Conservation (phyloP, 2,888 invertebrate species). For the Agrilus biguttatus region DNA sequence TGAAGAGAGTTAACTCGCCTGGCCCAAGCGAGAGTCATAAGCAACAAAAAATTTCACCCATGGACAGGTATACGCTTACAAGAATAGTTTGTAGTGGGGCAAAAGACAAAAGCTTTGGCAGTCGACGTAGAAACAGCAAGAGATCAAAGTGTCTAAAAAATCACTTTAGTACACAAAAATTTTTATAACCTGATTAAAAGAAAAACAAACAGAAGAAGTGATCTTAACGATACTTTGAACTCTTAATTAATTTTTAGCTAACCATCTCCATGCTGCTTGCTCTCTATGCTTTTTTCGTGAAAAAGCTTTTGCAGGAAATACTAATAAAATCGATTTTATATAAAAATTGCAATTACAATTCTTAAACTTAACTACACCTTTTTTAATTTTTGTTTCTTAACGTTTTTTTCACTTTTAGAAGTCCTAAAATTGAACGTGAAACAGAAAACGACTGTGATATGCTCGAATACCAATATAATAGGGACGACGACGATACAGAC, state of each 20-base stretch:
- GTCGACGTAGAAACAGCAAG: too few species aligned
- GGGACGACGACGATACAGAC: conserved; percentile 28
- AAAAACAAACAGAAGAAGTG: too few species aligned
- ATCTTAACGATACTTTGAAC: too few species aligned
- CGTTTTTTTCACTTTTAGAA: conserved; percentile 8
- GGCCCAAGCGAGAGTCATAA: conserved; percentile 28
- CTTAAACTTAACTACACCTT: too few species aligned
- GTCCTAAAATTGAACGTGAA: conserved; percentile 17
- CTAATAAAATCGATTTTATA: too few species aligned
- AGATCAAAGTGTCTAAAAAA: too few species aligned
- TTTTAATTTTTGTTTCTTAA: neutral
- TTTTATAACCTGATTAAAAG: too few species aligned
- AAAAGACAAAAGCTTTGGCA: too few species aligned
- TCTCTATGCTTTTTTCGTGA: conserved; percentile 14
- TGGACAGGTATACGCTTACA: conserved; percentile 26
- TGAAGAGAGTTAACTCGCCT: conserved; percentile 30
- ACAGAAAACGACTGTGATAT: conserved; percentile 29
- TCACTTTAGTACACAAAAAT: too few species aligned
- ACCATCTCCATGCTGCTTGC: conserved; percentile 32
- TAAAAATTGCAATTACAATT: too few species aligned
- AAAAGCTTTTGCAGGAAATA: too few species aligned
- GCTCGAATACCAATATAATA: conserved; percentile 18
- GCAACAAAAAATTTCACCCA: conserved; percentile 30
- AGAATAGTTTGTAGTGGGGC: too few species aligned
- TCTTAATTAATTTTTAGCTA: conserved; percentile 9